Conservation (phyloP, 2,113 vertebrate species). For the Prionailurus bengalensis region DNA sequence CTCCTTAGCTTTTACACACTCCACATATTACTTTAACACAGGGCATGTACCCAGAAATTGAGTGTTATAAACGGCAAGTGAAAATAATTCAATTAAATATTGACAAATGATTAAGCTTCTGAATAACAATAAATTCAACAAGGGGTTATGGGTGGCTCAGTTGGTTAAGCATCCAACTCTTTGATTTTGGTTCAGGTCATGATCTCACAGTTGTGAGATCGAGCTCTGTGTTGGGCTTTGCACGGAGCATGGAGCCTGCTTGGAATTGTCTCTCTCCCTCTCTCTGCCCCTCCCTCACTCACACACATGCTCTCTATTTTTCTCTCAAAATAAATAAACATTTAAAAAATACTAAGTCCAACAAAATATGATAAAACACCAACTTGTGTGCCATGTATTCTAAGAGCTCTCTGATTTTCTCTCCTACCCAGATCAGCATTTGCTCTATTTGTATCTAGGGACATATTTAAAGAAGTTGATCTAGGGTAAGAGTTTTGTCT, state of each 20-base stretch:
- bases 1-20: background rate
- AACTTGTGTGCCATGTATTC: background rate
- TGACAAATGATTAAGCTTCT: background rate
- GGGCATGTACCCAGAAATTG: background rate
- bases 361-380: background rate
- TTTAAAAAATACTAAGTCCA: background rate
- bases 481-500: background rate
- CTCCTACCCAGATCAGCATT: background rate
- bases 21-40: background rate
- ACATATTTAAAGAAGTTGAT: background rate
- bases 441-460: background rate
- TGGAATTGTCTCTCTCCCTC: no score
- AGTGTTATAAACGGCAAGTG: background rate
- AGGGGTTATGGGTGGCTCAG: background rate
- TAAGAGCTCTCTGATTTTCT: background rate
- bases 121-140: background rate
- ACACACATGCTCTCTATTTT: no score
- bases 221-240: no score
- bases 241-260: no score
- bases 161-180: no score
- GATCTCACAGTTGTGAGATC: no score
- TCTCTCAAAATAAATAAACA: background rate
- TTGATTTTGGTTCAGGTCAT: no score
- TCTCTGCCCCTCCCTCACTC: no score
- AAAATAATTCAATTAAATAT: background rate